Evolutionary conservation across 2,888 invertebrate species (phyloP).

Genomic region (Cataglyphis altisquamis): DNA sequence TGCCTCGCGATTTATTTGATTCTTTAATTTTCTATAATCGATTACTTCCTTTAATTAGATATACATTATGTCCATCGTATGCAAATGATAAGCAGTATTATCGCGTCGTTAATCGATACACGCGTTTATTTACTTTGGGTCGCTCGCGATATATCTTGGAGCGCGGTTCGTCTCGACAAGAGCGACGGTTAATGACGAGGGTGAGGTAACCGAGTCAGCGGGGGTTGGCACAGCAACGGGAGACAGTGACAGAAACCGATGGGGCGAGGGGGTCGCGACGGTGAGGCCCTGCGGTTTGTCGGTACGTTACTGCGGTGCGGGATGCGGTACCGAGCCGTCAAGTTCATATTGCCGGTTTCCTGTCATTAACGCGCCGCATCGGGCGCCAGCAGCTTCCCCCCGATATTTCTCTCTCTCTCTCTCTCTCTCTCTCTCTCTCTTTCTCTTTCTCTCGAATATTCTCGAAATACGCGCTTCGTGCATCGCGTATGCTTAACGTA

Average conservation of each 20-base stretch:
- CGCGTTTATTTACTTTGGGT: conserved; percentile 4
- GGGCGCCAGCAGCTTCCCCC: conserved; percentile 56
- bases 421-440: conserved; percentile 11
- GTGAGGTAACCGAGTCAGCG: conserved; percentile 27
- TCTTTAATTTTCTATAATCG: not conserved
- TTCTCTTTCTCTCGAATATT: conserved; percentile 19
- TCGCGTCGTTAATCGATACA: not conserved
- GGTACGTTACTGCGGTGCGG: conserved; percentile 79
- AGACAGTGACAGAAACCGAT: conserved; percentile 47
- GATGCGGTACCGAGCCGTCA: conserved; percentile 84
- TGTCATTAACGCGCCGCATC: conserved; percentile 84
- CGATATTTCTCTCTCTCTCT: not conserved
- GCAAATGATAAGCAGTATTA: not conserved
- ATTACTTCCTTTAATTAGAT: not conserved
- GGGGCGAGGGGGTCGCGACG: conserved; percentile 38
- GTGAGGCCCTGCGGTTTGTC: conserved; percentile 73
- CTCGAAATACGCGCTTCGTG: conserved; percentile 33
- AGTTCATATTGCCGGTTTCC: conserved; percentile 86
- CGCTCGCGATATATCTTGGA: conserved; percentile 29
- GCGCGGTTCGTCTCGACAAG: conserved; percentile 26
- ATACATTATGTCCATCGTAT: not conserved
- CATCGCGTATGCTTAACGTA: conserved; percentile 48
- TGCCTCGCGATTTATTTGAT: not conserved
- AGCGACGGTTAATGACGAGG: conserved; percentile 40
- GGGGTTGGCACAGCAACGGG: conserved; percentile 12